These are phyloP conservation scores for Pandemis cinnamomeana DNA, from an alignment of 2,888 invertebrate species.

Conservation along the genomic window DNA sequence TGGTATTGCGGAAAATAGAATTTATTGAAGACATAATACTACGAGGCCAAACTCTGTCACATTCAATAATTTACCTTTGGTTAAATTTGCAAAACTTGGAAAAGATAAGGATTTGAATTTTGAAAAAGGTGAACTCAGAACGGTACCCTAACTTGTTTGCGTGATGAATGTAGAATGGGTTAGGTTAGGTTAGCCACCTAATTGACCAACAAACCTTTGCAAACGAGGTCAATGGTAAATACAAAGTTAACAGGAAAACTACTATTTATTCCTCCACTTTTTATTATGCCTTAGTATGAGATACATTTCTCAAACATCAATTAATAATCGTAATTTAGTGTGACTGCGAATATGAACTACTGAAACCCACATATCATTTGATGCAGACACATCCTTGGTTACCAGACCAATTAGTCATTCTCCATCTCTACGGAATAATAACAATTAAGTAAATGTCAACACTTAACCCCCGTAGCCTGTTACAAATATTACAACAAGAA, in stretches of 20 bases:
- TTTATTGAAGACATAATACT: slow-evolving; percentile 12
- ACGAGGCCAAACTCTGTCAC: neutral
- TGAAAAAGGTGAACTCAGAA: neutral
- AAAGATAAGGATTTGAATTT: neutral
- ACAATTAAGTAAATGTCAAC: neutral
- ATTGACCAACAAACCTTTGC: neutral
- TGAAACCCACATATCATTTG: neutral
- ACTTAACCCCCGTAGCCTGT: neutral
- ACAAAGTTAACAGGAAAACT: slow-evolving; percentile 14
- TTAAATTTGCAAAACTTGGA: neutral
- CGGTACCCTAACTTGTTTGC: neutral
- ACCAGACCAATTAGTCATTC: neutral
- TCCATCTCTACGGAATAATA: neutral
- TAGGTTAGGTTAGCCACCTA: too few species aligned
- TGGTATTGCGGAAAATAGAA: neutral
- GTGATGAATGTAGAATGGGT: neutral
- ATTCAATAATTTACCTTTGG: neutral
- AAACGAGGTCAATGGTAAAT: slow-evolving; percentile 9
- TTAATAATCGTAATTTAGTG: slow-evolving; percentile 9
- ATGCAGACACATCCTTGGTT: slow-evolving; percentile 8
- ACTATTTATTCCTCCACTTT: neutral
- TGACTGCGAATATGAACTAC: neutral
- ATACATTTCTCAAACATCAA: slow-evolving; percentile 3
- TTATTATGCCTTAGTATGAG: neutral
- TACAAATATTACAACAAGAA: neutral